A percentile compares a stretch with the other conserved stretches of the same genome.
These are phyloP conservation scores for Boloria euphrosyne DNA, from an alignment of 2,888 invertebrate species.

Conservation along the genomic window DNA sequence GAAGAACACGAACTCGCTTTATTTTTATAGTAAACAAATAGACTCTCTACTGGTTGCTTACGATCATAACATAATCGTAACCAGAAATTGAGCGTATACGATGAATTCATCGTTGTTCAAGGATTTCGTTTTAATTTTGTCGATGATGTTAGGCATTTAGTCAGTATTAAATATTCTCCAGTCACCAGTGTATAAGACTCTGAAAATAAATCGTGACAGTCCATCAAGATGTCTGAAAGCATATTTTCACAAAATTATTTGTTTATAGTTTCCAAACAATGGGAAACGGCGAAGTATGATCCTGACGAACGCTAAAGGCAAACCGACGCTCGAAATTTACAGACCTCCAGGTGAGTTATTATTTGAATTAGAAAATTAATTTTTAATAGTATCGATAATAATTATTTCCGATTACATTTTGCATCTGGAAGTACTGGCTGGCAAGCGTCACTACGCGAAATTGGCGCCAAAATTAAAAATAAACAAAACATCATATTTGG, in stretches of 20 bases:
- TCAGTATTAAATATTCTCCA: slow-evolving; percentile 35
- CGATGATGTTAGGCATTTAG: slow-evolving; percentile 46
- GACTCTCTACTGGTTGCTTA: too few relatives aligned
- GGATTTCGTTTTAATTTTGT: slow-evolving; percentile 47
- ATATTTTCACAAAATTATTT: slow-evolving; percentile 10
- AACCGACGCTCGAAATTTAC: slow-evolving; percentile 94
- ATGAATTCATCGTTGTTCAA: slow-evolving; percentile 31
- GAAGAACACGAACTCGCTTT: too few relatives aligned
- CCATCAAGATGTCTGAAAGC: slow-evolving; percentile 34
- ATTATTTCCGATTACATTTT: slow-evolving; percentile 32
- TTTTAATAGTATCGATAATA: slow-evolving; percentile 27
- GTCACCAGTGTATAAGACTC: slow-evolving; percentile 38
- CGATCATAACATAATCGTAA: too few relatives aligned
- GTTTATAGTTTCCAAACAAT: slow-evolving; percentile 82
- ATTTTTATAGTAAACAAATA: slow-evolving; percentile 11
- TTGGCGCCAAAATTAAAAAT: slow-evolving; percentile 81
- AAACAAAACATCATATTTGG: slow-evolving; percentile 79
- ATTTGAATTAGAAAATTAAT: slow-evolving; percentile 12
- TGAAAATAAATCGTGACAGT: slow-evolving; percentile 57
- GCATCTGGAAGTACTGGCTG: slow-evolving; percentile 52
- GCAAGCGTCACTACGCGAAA: slow-evolving; percentile 62
- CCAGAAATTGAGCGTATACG: neutral
- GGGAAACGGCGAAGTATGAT: slow-evolving; percentile 89
- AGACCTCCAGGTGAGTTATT: slow-evolving; percentile 90
- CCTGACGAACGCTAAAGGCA: slow-evolving; percentile 85